Evolutionary conservation across 2,888 invertebrate species (phyloP).

Genomic region (Drosophila trichaetosa): DNA sequence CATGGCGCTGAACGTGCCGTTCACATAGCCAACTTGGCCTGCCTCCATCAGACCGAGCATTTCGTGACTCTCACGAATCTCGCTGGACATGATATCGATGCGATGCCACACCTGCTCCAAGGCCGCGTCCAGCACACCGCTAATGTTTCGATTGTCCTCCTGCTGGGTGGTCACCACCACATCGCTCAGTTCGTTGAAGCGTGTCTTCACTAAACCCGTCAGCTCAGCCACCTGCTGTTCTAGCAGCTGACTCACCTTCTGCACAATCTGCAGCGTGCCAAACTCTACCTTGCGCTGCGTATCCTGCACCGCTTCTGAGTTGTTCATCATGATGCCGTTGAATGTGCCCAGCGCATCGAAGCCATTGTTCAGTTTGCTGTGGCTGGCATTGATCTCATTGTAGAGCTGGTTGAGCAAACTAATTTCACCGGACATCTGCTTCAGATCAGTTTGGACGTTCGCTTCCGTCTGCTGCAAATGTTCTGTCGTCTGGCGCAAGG

Average conservation of each 20-base stretch:
- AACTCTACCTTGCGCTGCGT: slow-evolving; percentile 94
- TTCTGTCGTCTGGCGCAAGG: slow-evolving; percentile 85
- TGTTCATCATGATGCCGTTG: slow-evolving; percentile 92
- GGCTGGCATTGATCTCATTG: slow-evolving; percentile 86
- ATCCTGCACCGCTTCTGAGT: slow-evolving; percentile 93
- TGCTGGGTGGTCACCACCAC: slow-evolving; percentile 90
- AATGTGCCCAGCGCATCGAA: slow-evolving; percentile 88
- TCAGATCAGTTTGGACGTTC: slow-evolving; percentile 85
- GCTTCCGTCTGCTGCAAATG: slow-evolving; percentile 87
- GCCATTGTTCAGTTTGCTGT: slow-evolving; percentile 86
- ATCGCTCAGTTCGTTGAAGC: slow-evolving; percentile 89
- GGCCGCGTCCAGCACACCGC: slow-evolving; percentile 91
- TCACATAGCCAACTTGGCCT: slow-evolving; percentile 92
- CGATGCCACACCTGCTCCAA: slow-evolving; percentile 95
- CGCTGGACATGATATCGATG: slow-evolving; percentile 94
- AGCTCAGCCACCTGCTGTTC: slow-evolving; percentile 88
- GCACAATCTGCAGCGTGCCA: slow-evolving; percentile 92
- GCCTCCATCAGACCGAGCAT: slow-evolving; percentile 90
- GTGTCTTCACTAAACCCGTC: slow-evolving; percentile 88
- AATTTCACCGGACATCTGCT: slow-evolving; percentile 87
- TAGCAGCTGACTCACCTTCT: slow-evolving; percentile 90
- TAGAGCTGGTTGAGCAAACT: slow-evolving; percentile 87
- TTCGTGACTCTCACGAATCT: slow-evolving; percentile 91
- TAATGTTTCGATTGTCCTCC: slow-evolving; percentile 90
- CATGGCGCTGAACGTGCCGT: slow-evolving; percentile 91